Percentiles rank a stretch among this genome's conserved stretches.
phyloP scores from a whole-genome alignment of 1,140 invertebrate species.

The Drosophila rufa region DNA sequence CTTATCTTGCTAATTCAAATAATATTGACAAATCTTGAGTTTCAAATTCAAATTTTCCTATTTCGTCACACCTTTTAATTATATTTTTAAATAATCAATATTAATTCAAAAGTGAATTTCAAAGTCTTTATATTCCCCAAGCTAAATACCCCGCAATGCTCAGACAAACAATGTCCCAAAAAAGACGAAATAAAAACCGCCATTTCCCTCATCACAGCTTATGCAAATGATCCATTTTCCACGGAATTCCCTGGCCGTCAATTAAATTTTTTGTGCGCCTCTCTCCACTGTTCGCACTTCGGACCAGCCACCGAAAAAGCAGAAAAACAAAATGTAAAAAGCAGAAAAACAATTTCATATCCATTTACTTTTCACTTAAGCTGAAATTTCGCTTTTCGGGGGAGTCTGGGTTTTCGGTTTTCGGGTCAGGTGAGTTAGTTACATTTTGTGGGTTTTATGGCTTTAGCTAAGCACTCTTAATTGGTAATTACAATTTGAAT shows the following conservation, averaged over 20 bases:
- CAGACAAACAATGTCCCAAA: slow-evolving; percentile 3
- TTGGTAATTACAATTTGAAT: slow-evolving; percentile 72
- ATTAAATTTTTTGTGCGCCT: slow-evolving; percentile 61
- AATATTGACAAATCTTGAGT: too few relatives aligned
- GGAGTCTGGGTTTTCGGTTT: neutral
- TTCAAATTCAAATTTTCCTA: too few relatives aligned
- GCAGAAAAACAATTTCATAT: slow-evolving; percentile 24
- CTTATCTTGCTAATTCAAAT: too few relatives aligned
- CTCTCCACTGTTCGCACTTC: slow-evolving; percentile 34
- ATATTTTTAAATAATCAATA: neutral
- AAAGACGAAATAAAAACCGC: neutral
- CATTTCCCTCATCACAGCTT: slow-evolving; percentile 38
- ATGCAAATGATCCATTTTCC: slow-evolving; percentile 80
- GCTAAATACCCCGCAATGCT: neutral
- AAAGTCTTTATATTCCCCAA: neutral
- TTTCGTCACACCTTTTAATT: too few relatives aligned
- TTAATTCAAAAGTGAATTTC: neutral
- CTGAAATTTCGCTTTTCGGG: slow-evolving; percentile 26
- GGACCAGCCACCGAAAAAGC: slow-evolving; percentile 1
- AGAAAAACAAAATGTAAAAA: neutral
- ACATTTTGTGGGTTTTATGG: slow-evolving; percentile 61
- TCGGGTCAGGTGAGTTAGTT: slow-evolving; percentile 28
- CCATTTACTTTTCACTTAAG: slow-evolving; percentile 42
- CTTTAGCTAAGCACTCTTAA: slow-evolving; percentile 54
- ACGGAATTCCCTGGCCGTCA: slow-evolving; percentile 76